Evolutionary conservation across 2,797 vertebrate species (phyloP).

Genomic region (Varecia variegata): DNA sequence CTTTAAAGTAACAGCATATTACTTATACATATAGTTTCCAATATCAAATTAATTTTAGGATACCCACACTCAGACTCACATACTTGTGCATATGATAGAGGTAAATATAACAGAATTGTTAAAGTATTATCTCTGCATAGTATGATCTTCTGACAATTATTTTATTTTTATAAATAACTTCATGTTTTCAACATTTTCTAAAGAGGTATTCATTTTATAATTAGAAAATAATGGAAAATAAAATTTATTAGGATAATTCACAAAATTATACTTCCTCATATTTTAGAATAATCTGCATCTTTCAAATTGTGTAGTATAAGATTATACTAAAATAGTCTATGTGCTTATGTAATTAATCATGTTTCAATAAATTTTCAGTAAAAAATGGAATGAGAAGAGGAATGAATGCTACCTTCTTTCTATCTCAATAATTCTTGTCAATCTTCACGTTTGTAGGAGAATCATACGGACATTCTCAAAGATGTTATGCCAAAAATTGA

Average conservation of each 20-base stretch:
- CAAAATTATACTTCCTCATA: neutral
- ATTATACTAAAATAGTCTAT: neutral
- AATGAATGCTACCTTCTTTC: neutral
- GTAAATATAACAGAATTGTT: neutral
- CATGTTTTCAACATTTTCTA: neutral
- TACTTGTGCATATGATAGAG: neutral
- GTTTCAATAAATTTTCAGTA: neutral
- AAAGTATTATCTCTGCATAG: neutral
- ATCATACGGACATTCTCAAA: neutral
- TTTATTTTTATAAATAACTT: neutral
- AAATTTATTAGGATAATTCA: neutral
- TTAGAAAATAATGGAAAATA: neutral
- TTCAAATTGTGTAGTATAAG: neutral
- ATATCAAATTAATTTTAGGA: neutral
- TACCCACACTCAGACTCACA: neutral
- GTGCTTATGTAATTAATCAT: neutral
- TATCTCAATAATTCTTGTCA: neutral
- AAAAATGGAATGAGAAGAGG: neutral
- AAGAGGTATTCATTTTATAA: neutral
- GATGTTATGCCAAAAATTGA: neutral
- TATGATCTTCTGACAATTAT: neutral
- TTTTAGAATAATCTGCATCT: neutral
- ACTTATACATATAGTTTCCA: neutral
- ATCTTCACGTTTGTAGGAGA: neutral
- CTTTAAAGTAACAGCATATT: neutral